phyloP scores from a whole-genome alignment of 2,797 vertebrate genomes.

The Anguilla obscura region DNA sequence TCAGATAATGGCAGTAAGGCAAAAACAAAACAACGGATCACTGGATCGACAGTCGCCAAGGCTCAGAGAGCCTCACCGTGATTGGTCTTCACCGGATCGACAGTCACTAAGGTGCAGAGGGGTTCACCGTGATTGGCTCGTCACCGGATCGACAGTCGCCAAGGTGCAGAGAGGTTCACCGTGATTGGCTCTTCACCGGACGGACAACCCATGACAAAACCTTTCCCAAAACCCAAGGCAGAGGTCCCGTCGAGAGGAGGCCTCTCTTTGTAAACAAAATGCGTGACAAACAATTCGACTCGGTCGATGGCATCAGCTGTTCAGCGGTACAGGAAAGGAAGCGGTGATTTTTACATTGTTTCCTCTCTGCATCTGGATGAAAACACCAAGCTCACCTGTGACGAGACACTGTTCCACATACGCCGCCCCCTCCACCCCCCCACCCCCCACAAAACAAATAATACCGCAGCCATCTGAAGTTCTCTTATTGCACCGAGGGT shows the following conservation, averaged over 20 bases:
- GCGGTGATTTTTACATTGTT: slow-evolving; percentile 26
- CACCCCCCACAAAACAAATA: not conserved
- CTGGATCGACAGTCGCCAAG: no score
- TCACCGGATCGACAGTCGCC: no score
- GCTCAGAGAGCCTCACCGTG: no score
- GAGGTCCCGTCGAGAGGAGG: not conserved
- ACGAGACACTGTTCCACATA: not conserved
- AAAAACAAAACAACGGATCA: not conserved
- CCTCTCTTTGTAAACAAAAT: slow-evolving; percentile 13
- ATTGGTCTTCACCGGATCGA: no score
- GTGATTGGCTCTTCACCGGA: no score
- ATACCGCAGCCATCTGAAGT: slow-evolving; percentile 1
- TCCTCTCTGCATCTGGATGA: slow-evolving; percentile 25
- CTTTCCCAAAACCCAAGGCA: not conserved
- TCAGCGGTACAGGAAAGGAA: slow-evolving; percentile 27
- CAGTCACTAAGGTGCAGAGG: no score
- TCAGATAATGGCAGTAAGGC: not conserved
- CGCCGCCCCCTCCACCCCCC: no score
- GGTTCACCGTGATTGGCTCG: no score
- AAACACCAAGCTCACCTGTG: slow-evolving; percentile 21
- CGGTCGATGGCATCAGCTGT: slow-evolving; percentile 18
- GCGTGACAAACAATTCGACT: slow-evolving; percentile 17
- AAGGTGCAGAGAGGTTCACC: no score
- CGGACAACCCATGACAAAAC: no score
- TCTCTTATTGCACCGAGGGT: not conserved